A percentile compares a stretch with the other conserved stretches of the same genome.
These are phyloP conservation scores for Aporrectodea caliginosa DNA, from an alignment of 1,140 invertebrate species.

Conservation along the genomic window DNA sequence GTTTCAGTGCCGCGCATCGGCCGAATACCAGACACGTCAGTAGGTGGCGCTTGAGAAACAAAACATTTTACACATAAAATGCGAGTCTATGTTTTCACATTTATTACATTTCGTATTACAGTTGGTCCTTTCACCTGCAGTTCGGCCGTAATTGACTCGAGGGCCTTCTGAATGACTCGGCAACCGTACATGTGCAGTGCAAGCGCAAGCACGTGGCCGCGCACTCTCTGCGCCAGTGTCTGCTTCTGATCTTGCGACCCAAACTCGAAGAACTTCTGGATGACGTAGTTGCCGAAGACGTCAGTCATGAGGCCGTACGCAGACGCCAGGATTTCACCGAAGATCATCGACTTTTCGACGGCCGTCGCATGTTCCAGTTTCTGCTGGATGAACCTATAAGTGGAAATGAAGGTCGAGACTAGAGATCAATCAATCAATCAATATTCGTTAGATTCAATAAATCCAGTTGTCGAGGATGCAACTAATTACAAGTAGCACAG, in stretches of 20 bases:
- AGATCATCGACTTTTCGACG: conserved; percentile 95
- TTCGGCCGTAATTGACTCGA: conserved; percentile 93
- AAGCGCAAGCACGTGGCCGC: conserved; percentile 90
- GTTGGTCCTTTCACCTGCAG: conserved; percentile 62
- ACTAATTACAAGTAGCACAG: too few species aligned
- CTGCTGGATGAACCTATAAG: conserved; percentile 88
- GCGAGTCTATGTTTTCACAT: too few species aligned
- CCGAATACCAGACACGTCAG: too few species aligned
- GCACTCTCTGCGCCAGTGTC: conserved; percentile 84
- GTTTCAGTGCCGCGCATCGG: too few species aligned
- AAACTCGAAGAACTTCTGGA: conserved; percentile 99
- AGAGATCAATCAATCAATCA: too few species aligned
- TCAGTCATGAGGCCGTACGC: conserved; percentile 98
- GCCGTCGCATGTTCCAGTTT: conserved; percentile 95
- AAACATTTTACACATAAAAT: too few species aligned
- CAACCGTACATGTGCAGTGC: conserved; percentile 99
- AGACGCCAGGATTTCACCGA: conserved; percentile 89
- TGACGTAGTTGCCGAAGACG: conserved; percentile 99
- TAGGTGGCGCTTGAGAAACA: too few species aligned
- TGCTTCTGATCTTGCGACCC: conserved; percentile 97
- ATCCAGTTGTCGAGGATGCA: too few species aligned
- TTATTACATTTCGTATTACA: too few species aligned
- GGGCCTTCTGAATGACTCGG: conserved; percentile 96
- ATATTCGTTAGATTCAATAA: too few species aligned
- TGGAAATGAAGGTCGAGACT: too few species aligned